Evolutionary conservation across 1,140 invertebrate species (phyloP).

Genomic region (Atopsyche davidsoni): DNA sequence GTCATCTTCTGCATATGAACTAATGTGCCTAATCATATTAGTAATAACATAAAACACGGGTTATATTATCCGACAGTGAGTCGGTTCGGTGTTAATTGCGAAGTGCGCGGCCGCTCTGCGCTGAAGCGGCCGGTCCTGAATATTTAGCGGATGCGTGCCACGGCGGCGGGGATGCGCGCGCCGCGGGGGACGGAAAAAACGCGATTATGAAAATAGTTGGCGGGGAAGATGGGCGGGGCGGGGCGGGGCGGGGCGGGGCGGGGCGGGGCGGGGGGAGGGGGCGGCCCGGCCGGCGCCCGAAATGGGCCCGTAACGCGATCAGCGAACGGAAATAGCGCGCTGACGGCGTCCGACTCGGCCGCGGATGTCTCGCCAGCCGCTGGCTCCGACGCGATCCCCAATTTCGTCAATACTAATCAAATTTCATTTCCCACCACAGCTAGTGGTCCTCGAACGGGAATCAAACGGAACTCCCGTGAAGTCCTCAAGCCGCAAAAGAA

Average conservation of each 20-base stretch:
- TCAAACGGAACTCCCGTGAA: no score
- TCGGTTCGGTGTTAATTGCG: not conserved
- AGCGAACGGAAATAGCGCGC: constrained; percentile 25
- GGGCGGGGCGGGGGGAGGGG: constrained; percentile 18
- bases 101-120: not conserved
- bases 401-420: no score
- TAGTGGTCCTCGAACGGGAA: no score
- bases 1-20: no score
- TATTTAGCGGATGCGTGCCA: not conserved
- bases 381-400: not conserved
- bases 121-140: not conserved
- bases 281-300: constrained; percentile 18
- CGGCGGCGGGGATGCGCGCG: not conserved
- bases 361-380: not conserved
- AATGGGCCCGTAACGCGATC: constrained; percentile 30
- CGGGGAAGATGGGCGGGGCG: not conserved
- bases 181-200: constrained; percentile 15
- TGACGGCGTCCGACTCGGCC: not conserved
- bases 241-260: not conserved
- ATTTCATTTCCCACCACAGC: no score
- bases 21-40: no score
- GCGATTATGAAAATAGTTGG: constrained; percentile 17
- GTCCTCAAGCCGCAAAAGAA: no score
- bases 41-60: no score
- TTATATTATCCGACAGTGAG: no score